Percentiles rank a stretch among this genome's conserved stretches.
Conservation (phyloP, 2,113 vertebrate species). For the Spheniscus mendiculus region DNA sequence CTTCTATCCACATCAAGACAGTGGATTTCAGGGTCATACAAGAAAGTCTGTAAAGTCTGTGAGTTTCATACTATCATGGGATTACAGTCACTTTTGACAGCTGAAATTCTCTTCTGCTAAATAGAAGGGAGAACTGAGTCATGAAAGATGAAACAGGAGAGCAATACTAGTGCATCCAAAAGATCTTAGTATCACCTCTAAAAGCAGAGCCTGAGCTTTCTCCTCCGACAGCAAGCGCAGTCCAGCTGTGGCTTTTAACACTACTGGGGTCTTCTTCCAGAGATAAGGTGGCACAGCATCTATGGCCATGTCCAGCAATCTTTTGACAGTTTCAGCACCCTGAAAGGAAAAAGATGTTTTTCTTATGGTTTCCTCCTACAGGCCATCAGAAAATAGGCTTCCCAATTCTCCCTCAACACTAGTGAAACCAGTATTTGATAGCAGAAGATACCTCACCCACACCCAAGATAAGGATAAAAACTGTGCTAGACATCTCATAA, state of each 20-base stretch:
- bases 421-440: background rate
- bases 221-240: constrained; percentile 89
- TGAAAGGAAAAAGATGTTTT: constrained; percentile 46
- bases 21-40: background rate
- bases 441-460: background rate
- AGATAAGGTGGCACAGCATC: constrained; percentile 87
- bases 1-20: background rate
- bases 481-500: background rate
- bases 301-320: constrained; percentile 87
- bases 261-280: constrained; percentile 91
- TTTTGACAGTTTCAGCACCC: constrained; percentile 88
- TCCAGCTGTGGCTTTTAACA: constrained; percentile 95
- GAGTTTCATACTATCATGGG: background rate
- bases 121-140: background rate
- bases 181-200: constrained; percentile 77
- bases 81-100: background rate
- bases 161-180: background rate
- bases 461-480: background rate
- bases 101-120: background rate
- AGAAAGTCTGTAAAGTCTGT: background rate
- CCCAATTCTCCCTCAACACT: background rate
- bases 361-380: background rate
- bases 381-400: background rate
- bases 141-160: background rate
- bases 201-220: constrained; percentile 87